phyloP scores from a whole-genome alignment of 2,797 vertebrate genomes.

The Sorex maritimensis region DNA sequence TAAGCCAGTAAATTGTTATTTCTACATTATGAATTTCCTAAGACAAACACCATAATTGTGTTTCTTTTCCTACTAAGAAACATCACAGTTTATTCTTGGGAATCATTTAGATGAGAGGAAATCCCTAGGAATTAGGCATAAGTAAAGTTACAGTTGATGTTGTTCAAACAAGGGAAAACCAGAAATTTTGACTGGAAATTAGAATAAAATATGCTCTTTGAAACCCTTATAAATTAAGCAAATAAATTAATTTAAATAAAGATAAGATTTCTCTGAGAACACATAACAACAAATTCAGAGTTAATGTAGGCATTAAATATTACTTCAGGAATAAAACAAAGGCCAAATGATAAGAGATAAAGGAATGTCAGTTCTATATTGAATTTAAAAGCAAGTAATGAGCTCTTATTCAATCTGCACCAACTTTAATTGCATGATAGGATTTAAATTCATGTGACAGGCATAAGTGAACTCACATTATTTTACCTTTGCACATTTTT shows the following conservation, averaged over 20 bases:
- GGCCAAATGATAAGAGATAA: conserved; percentile 52
- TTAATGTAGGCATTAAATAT: conserved; percentile 61
- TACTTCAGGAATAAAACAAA: conserved; percentile 63
- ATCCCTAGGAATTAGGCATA: conserved; percentile 83
- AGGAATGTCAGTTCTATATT: conserved; percentile 6
- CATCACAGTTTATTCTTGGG: conserved; percentile 85
- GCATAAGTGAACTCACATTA: conserved; percentile 34
- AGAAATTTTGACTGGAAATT: conserved; percentile 81
- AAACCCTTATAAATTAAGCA: conserved; percentile 10
- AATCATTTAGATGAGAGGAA: conserved; percentile 88
- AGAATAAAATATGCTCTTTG: conserved; percentile 40
- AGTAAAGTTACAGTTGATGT: conserved; percentile 77
- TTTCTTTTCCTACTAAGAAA: conserved; percentile 86
- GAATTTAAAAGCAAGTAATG: conserved; percentile 53
- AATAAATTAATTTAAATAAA: conserved; percentile 67
- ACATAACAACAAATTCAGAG: conserved; percentile 41
- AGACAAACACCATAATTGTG: conserved; percentile 89
- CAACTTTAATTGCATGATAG: background rate
- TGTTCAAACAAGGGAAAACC: conserved; percentile 86
- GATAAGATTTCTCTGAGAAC: conserved; percentile 1
- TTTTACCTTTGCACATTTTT: background rate
- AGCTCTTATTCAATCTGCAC: conserved; percentile 28
- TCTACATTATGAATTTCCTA: conserved; percentile 89
- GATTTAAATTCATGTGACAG: conserved; percentile 63
- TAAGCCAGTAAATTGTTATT: conserved; percentile 87